Conservation (phyloP, 2,113 vertebrate genomes). For the Amphilophus citrinellus region DNA sequence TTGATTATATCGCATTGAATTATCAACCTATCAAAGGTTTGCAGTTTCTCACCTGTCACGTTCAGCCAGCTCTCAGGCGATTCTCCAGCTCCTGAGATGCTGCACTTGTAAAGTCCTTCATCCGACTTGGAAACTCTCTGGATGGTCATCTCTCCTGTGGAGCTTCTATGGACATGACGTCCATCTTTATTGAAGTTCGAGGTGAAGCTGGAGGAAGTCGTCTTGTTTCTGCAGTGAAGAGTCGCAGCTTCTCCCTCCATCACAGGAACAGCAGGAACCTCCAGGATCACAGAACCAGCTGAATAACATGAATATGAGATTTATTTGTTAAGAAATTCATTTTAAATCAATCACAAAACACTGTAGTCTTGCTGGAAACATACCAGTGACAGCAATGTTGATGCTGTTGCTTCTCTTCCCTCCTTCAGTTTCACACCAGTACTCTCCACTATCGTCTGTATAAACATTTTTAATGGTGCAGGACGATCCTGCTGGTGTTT, state of each 20-base stretch:
- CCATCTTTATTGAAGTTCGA: not conserved
- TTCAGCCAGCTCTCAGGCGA: too few species aligned
- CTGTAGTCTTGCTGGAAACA: not conserved
- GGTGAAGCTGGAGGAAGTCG: not conserved
- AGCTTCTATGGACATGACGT: fast-evolving
- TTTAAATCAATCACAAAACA: too few species aligned
- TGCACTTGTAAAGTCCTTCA: not conserved
- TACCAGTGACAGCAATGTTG: not conserved
- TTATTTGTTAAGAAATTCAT: too few species aligned
- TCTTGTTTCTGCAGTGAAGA: not conserved
- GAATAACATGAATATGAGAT: too few species aligned
- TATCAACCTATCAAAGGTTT: too few species aligned
- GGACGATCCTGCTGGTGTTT: fast-evolving
- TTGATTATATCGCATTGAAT: too few species aligned
- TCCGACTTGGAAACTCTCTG: not conserved
- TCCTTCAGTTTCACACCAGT: not conserved
- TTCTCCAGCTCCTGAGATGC: not conserved
- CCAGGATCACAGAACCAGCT: not conserved
- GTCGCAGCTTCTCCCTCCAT: not conserved
- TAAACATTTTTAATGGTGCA: fast-evolving
- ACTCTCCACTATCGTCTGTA: fast-evolving
- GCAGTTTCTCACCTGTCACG: too few species aligned
- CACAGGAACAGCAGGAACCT: not conserved
- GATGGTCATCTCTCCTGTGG: not conserved
- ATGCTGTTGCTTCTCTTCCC: not conserved